Conservation (phyloP, 2,113 vertebrate genomes). For the Lucifuga dentata region DNA sequence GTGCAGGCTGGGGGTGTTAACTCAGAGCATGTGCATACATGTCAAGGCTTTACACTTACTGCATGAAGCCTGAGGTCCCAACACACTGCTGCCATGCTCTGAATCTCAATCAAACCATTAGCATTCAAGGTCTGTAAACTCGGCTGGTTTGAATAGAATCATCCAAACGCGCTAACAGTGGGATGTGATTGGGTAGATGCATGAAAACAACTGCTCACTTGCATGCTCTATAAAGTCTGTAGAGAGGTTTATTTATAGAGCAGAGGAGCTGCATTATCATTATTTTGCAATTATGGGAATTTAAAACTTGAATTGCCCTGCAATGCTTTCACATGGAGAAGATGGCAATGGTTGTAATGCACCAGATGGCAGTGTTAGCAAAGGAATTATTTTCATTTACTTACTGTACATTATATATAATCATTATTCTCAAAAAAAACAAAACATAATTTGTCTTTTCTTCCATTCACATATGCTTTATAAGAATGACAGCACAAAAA, state of each 20-base stretch:
- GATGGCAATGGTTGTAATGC: constrained; percentile 4
- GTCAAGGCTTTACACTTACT: constrained; percentile 52
- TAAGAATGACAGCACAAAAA: too few species aligned
- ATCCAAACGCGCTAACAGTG: constrained; percentile 28
- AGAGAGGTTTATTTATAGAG: background rate
- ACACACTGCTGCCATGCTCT: constrained; percentile 44
- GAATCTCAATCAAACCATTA: constrained; percentile 70
- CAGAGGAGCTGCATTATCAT: constrained; percentile 8
- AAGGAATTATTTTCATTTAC: constrained; percentile 36
- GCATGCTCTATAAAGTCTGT: background rate
- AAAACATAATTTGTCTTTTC: background rate
- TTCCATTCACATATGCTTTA: constrained; percentile 8
- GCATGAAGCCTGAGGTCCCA: constrained; percentile 45
- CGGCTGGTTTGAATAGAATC: constrained; percentile 20
- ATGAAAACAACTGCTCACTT: constrained; percentile 1
- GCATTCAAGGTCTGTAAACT: constrained; percentile 64
- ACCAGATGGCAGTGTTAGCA: constrained; percentile 73
- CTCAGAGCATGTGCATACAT: constrained; percentile 50
- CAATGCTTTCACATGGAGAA: background rate
- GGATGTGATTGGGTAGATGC: constrained; percentile 18
- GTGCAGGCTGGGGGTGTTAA: constrained; percentile 43
- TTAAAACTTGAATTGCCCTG: background rate
- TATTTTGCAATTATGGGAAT: background rate
- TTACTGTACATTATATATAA: too few species aligned
- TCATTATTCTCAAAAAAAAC: constrained; percentile 44